A percentile compares a stretch with the other conserved stretches of the same genome.
These are phyloP conservation scores for Sarcophaga peregrina DNA, from an alignment of 1,140 invertebrate species.

Conservation along the genomic window DNA sequence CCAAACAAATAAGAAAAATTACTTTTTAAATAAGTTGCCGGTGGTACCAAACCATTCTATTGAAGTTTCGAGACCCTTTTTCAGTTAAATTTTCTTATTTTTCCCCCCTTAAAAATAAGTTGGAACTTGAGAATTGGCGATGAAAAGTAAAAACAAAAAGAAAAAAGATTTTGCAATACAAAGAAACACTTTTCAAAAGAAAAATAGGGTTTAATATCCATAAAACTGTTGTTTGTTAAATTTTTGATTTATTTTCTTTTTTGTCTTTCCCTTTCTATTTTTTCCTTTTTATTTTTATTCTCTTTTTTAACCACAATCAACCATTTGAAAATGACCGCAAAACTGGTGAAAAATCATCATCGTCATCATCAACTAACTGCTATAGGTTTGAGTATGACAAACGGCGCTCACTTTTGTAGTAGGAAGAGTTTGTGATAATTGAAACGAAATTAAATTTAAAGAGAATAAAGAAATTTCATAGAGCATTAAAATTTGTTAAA, in stretches of 20 bases:
- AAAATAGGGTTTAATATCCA: neutral
- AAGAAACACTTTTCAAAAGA: neutral
- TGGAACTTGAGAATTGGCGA: neutral
- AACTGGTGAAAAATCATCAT: neutral
- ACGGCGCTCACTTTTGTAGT: too few species aligned
- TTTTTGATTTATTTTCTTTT: neutral
- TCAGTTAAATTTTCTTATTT: too few species aligned
- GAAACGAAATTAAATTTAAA: too few species aligned
- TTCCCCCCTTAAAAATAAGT: neutral
- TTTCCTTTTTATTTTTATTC: neutral
- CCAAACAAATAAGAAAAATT: too few species aligned
- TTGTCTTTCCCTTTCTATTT: neutral
- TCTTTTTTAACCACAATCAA: neutral
- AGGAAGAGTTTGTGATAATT: too few species aligned
- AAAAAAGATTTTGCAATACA: neutral
- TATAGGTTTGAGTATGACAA: too few species aligned
- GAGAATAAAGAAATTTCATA: too few species aligned
- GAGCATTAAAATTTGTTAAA: too few species aligned
- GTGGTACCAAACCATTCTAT: too few species aligned
- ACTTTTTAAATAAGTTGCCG: too few species aligned
- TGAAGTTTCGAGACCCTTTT: too few species aligned
- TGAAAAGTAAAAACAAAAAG: neutral
- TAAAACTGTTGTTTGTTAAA: neutral
- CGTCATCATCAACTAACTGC: neutral
- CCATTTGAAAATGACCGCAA: slow-evolving; percentile 6